Percentiles rank a stretch among this genome's conserved stretches.
phyloP scores from a whole-genome alignment of 2,888 invertebrate genomes.

The Macaria notata region DNA sequence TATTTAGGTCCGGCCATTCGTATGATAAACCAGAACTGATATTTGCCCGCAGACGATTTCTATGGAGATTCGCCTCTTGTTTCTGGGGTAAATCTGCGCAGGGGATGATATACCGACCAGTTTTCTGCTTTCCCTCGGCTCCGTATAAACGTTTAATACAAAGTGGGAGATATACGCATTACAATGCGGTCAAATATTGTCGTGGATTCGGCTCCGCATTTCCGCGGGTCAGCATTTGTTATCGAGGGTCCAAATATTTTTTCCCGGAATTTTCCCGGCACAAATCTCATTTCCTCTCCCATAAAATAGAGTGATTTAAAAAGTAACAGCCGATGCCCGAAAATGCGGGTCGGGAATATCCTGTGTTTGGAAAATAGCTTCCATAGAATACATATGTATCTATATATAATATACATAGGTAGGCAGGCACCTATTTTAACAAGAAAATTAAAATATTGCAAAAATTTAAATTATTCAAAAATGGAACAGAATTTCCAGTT shows the following conservation, averaged over 20 bases:
- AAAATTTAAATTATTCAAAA: no score
- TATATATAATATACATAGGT: no score
- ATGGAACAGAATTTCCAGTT: no score
- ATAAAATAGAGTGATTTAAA: constrained; percentile 19
- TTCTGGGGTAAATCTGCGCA: constrained; percentile 74
- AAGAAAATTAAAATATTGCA: no score
- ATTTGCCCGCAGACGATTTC: constrained; percentile 77
- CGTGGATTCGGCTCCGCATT: constrained; percentile 41
- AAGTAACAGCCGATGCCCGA: constrained; percentile 9
- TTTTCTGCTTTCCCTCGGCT: constrained; percentile 43
- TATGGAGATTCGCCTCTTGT: constrained; percentile 79
- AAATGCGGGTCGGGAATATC: constrained; percentile 4
- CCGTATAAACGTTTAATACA: constrained; percentile 23
- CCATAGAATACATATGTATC: no score
- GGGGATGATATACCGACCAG: constrained; percentile 63
- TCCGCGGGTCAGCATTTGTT: constrained; percentile 39
- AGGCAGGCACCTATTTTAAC: no score
- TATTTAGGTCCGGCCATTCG: constrained; percentile 78
- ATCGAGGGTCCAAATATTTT: constrained; percentile 22
- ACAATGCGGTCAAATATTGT: constrained; percentile 46
- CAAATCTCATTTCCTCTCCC: constrained; percentile 22
- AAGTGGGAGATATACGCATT: constrained; percentile 46
- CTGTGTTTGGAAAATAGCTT: background rate
- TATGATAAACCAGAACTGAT: constrained; percentile 78
- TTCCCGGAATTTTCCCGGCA: constrained; percentile 14